Evolutionary conservation across 2,888 invertebrate species (phyloP), one percentile per base, ranked within the genome.

Genomic region (Antheraea yamamai): DNA sequence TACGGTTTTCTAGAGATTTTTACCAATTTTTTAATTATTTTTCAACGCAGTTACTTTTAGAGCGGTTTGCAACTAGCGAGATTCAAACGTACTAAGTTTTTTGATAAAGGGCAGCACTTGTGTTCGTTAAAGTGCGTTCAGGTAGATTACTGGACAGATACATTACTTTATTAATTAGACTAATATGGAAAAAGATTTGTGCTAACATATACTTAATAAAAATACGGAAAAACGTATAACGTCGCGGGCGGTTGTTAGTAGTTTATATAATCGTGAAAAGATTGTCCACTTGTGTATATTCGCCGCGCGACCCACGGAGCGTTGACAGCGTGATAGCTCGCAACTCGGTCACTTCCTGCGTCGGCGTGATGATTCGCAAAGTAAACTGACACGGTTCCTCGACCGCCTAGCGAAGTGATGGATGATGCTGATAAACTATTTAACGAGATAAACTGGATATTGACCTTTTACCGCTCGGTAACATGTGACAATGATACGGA

Each of bases 321-420:
- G 23, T 39, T 20, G 72, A 72, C 51, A 51, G 72, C 23, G 47
- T 77, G n/a, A 47, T 64, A 68, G 73, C 70, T 26, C 61, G 72
- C 47, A 78, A 77, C 74, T 75, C 73, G 74, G 77, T 75, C 73
- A 76, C 78, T 77, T 79, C 79, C 78, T 78, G 78, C 76, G 77
- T 70, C 70, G 68, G 70, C 74, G 73, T 66, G 78, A 75, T 76
- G 79, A 86, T 85, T 87, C 77, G 87, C 87, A 84, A 80, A 81
- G 81, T 78, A 85, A 86, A 87, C 84, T 78, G 77, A 70, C 70
- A 70, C 70, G 39, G 39, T 39, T 35, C 35, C 70, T 39, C 70
- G 70, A 39, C 70, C 35, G 76, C 79, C 68, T 74, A 71, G 64
- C 58, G 81, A 85, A 84, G 85, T 87, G 87, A 87, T 87, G 83